Percentiles rank a stretch among this genome's conserved stretches.
phyloP scores from a whole-genome alignment of 2,113 vertebrate species.

The Centropus bengalensis region DNA sequence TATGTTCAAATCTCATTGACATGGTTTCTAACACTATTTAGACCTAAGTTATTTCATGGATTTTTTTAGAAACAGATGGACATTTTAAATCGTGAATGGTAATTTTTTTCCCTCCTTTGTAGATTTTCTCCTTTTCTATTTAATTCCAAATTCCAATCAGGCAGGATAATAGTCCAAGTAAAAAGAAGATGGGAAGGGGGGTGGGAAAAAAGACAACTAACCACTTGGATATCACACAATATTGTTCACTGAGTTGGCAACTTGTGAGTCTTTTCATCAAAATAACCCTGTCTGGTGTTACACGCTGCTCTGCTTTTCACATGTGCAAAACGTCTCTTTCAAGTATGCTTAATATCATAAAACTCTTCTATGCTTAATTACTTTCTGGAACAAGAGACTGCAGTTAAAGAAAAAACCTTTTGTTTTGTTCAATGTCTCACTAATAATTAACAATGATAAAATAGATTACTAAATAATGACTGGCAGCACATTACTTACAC shows the following conservation, averaged over 20 bases:
- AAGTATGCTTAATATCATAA: neutral
- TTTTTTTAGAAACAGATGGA: neutral
- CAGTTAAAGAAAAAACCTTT: neutral
- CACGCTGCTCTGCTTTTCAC: neutral
- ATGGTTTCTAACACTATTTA: neutral
- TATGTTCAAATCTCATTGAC: neutral
- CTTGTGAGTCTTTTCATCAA: neutral
- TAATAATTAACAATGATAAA: neutral
- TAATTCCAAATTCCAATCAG: neutral
- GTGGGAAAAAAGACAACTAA: neutral
- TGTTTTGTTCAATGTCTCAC: neutral
- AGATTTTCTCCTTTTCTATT: neutral
- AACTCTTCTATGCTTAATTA: neutral
- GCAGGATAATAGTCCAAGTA: neutral
- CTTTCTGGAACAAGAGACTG: neutral
- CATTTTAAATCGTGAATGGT: rapidly evolving
- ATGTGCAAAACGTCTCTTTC: neutral
- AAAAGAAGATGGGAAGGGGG: rapidly evolving
- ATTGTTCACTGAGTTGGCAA: neutral
- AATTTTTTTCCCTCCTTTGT: neutral
- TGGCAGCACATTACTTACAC: neutral
- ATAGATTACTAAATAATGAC: neutral
- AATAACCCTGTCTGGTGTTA: neutral
- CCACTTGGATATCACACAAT: neutral
- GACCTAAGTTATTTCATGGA: neutral